These are phyloP conservation scores for Entelurus aequoreus DNA, from an alignment of 2,113 vertebrate genomes.

Conservation along the genomic window DNA sequence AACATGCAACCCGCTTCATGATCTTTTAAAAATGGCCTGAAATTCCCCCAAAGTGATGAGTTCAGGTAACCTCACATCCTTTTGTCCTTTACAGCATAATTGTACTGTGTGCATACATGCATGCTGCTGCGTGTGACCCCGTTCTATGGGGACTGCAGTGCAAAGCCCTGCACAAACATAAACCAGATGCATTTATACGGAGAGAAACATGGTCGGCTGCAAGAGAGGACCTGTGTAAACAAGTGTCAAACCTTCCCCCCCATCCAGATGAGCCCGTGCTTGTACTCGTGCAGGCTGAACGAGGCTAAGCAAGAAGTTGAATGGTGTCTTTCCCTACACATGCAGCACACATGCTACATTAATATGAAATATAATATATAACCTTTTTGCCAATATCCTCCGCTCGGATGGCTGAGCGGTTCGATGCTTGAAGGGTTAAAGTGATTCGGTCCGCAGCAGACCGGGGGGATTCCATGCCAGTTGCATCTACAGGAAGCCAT, in stretches of 20 bases:
- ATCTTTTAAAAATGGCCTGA: no score
- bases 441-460: constrained; percentile 18
- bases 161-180: constrained; percentile 51
- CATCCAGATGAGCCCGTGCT: constrained; percentile 4
- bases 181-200: constrained; percentile 35
- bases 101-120: constrained; percentile 15
- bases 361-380: background rate
- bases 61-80: no score
- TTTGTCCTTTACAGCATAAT: background rate
- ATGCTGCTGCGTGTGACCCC: constrained; percentile 20
- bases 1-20: no score
- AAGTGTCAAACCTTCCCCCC: constrained; percentile 19
- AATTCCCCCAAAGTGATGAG: no score
- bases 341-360: background rate
- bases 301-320: constrained; percentile 24
- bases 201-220: constrained; percentile 28
- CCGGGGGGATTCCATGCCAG: background rate
- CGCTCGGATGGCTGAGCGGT: constrained; percentile 32
- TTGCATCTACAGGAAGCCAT: constrained; percentile 41
- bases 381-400: background rate
- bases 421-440: constrained; percentile 7
- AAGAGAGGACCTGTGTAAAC: constrained; percentile 45
- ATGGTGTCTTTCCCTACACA: constrained; percentile 10
- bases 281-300: constrained; percentile 9
- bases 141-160: constrained; percentile 41